Evolutionary conservation across 2,888 invertebrate species (phyloP).

Genomic region (Plagiodera versicolora): DNA sequence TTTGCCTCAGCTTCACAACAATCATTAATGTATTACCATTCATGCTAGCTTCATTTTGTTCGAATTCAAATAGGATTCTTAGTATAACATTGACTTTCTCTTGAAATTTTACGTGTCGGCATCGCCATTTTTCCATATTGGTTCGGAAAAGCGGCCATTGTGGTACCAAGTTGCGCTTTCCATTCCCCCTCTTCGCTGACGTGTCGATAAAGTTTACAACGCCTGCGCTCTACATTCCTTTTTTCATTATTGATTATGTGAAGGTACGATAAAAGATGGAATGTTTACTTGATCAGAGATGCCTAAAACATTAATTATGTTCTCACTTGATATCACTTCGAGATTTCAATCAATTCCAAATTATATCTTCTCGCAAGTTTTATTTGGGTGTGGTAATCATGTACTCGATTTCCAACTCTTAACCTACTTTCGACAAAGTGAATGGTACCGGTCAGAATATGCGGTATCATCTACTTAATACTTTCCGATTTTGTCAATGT

Average conservation of each 20-base stretch:
- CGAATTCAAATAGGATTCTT: neutral
- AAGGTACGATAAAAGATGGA: no score
- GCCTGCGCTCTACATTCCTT: slow-evolving; percentile 36
- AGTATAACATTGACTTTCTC: neutral
- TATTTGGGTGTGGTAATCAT: no score
- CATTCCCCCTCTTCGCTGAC: slow-evolving; percentile 44
- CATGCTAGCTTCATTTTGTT: neutral
- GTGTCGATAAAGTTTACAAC: slow-evolving; percentile 39
- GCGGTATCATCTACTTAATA: no score
- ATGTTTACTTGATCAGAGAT: no score
- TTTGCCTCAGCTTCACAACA: slow-evolving; percentile 27
- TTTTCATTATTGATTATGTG: neutral
- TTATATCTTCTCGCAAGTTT: no score
- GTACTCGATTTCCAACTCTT: no score
- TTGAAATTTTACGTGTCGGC: slow-evolving; percentile 20
- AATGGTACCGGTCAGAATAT: no score
- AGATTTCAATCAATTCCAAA: no score
- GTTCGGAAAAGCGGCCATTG: slow-evolving; percentile 56
- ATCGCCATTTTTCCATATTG: slow-evolving; percentile 52
- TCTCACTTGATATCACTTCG: neutral
- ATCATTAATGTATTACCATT: neutral
- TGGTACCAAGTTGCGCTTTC: slow-evolving; percentile 49
- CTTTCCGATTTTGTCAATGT: no score
- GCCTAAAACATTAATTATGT: no score
- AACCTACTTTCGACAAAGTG: no score